These are phyloP conservation scores for Eledona agricola DNA, from an alignment of 2,888 invertebrate species.

Conservation along the genomic window DNA sequence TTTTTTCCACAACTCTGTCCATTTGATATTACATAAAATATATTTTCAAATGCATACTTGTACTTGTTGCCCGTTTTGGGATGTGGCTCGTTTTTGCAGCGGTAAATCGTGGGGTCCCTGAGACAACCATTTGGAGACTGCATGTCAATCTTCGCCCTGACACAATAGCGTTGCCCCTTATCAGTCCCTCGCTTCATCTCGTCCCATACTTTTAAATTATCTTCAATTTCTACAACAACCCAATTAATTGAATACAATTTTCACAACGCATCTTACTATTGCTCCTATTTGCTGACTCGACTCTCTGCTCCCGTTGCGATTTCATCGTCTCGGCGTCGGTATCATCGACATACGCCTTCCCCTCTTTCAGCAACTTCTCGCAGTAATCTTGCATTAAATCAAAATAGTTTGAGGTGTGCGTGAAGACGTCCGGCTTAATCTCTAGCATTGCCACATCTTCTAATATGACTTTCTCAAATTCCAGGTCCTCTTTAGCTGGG, in stretches of 20 bases:
- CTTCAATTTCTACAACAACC: slow-evolving; percentile 72
- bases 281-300: slow-evolving; percentile 83
- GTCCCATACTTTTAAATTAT: slow-evolving; percentile 89
- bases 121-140: slow-evolving; percentile 94
- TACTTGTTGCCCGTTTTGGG: slow-evolving; percentile 93
- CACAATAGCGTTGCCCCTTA: slow-evolving; percentile 87
- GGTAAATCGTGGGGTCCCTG: slow-evolving; percentile 97
- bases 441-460: slow-evolving; percentile 92
- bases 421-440: slow-evolving; percentile 91
- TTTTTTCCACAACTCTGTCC: no score
- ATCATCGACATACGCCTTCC: slow-evolving; percentile 97
- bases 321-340: slow-evolving; percentile 96
- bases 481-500: slow-evolving; percentile 96
- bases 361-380: slow-evolving; percentile 83
- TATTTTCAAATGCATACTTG: slow-evolving; percentile 70
- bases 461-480: slow-evolving; percentile 96
- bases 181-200: slow-evolving; percentile 91
- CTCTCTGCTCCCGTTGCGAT: slow-evolving; percentile 87
- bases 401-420: slow-evolving; percentile 97
- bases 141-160: slow-evolving; percentile 98
- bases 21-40: no score
- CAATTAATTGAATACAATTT: slow-evolving; percentile 15
- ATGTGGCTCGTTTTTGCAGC: slow-evolving; percentile 96
- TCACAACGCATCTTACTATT: slow-evolving; percentile 72
- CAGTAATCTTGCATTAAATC: slow-evolving; percentile 90